Base-by-base conservation (phyloP, 2,888 invertebrate genomes). In the Drosophila neonasuta region DNA sequence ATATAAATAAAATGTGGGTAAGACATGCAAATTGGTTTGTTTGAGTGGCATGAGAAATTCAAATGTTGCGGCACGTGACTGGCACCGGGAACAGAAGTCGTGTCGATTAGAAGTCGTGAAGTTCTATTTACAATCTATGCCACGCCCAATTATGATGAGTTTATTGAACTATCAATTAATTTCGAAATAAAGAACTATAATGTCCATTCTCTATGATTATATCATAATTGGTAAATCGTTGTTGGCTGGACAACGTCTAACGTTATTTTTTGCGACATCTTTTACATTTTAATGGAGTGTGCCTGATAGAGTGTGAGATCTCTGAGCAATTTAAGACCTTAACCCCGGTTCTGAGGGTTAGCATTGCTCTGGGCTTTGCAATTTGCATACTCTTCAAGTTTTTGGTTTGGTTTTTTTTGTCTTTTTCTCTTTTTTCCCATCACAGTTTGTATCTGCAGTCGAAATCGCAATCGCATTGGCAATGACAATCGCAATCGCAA, bases 301-400 rank as follows among this genome's bases (percentile, higher is more conserved):
- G 15, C 44, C 6, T 6, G 6, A 24, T 4, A 34, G 13, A 39
- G 13, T 15, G 15, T 7, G 52, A 46, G 24, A 24, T 24, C 50
- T 57, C 52, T 50, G 48, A 15, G 11, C 34, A 44, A 36, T 30
- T 45, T 20, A 57, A 83, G 76, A 82, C 73, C 77, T 75, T 82
- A 79, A 80, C 75, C 79, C 44, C 32, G 46, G 44, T 58, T 78
- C 71, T 84, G 54, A 69, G 68, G 77, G 75, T 81, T 79, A 81
- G 66, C 67, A 65, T 45, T 56, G 60, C 52, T 56, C 42, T 41
- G 10, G 60, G 50, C 24, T 58, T 56, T 52, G 50, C 30, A 50
- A 77, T 77, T 77, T 74, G 71, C 74, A 77, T 74, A 71, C 49
- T 20, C 39, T 30, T 42, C 50, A 61, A 64, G 64, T 63, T 58